Evolutionary conservation across 2,113 vertebrate genomes (phyloP), one percentile per base, ranked within the genome.

Genomic region (Zosterops borbonicus): DNA sequence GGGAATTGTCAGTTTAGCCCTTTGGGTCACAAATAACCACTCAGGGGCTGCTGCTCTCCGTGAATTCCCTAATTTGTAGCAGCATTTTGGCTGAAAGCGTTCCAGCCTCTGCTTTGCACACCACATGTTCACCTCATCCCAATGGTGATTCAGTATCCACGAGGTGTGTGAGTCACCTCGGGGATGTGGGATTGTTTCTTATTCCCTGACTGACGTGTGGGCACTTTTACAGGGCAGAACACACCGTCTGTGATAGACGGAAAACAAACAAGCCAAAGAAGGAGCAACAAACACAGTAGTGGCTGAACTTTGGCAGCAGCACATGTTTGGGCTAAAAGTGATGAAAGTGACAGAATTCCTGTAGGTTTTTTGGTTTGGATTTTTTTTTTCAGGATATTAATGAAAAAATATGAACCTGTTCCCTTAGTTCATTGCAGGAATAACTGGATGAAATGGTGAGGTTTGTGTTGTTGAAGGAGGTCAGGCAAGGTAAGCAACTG

Each of bases 81-180:
- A 94, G 68, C 12, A 3, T 55, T 96, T 94, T 86, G 96, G 47
- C 85, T 94, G 83, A 92, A 93, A 93, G 46, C 0, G 0, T 88
- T 83, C 79, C 96, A 97, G 75, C 52, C 90, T 63, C 76, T 8
- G 12, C 83, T 68, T 94, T 68, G 90, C 65, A 87, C 49, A 69
- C 77, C 94, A 95, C 85, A 60, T 84, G 93, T 93, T 94, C 92
- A 86, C 92, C 83, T 94, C 93, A 64, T 92, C 88, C 75, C 64
- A 37, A 27, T 79, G 92, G 83, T 95, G 90, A 96, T 93, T 96
- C 94, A 95, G 86, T 56, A 78, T 70, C 80, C 94, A 97, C 65
- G 93, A 95, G 95, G 94, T 90, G 52, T 56, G 65, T 97, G 94
- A 96, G 93, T 96, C 95, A 96, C 83, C 73, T 90, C 85, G 39